phyloP scores from a whole-genome alignment of 2,113 vertebrate genomes.

The Paedocypris sp. region DNA sequence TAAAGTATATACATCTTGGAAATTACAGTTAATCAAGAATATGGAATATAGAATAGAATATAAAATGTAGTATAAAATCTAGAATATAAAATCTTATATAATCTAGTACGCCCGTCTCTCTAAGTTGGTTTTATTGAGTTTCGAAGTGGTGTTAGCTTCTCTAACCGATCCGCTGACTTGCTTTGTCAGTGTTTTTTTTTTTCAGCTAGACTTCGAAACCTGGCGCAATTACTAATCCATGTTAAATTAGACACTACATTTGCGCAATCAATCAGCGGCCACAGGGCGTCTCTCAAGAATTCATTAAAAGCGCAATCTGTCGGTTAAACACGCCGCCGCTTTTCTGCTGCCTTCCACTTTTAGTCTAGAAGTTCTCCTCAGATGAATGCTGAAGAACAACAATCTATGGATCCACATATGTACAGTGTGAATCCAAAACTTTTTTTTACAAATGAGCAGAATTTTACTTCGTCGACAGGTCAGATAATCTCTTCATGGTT shows the following conservation, averaged over 20 bases:
- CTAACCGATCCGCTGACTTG: neutral
- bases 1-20: too few relatives aligned
- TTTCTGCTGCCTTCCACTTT: constrained; percentile 23
- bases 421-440: too few relatives aligned
- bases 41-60: too few relatives aligned
- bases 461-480: too few relatives aligned
- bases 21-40: too few relatives aligned
- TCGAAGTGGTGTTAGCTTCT: too few relatives aligned
- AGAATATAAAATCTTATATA: too few relatives aligned
- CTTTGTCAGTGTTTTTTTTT: neutral
- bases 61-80: too few relatives aligned
- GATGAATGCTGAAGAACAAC: neutral
- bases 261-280: constrained; percentile 15
- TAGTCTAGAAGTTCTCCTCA: neutral
- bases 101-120: too few relatives aligned
- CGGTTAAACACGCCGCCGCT: neutral
- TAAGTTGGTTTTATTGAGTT: neutral
- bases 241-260: constrained; percentile 24
- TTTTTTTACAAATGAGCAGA: too few relatives aligned
- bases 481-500: too few relatives aligned
- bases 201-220: neutral
- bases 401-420: too few relatives aligned
- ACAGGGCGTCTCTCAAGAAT: neutral
- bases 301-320: constrained; percentile 10
- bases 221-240: constrained; percentile 17